Evolutionary conservation across 2,888 invertebrate species (phyloP), one percentile per base, ranked within the genome.

Genomic region (Coenonympha glycerion): DNA sequence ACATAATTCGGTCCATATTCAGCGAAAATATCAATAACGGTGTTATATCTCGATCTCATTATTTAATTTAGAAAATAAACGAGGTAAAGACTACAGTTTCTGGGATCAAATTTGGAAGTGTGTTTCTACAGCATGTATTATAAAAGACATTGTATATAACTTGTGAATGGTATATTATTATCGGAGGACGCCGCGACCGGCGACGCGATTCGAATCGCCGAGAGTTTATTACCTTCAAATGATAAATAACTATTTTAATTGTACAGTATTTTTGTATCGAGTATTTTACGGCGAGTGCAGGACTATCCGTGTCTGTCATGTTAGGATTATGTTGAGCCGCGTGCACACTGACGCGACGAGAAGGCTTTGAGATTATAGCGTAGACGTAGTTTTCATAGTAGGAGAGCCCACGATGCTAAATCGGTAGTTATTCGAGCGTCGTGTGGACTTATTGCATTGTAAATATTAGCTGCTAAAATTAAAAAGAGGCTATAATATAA

Each of bases 191-290:
- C 70, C 68, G 71, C 73, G 71, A 70, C 68, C 71, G 75, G 73
- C 76, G 73, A n/a, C 75, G 74, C 69, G 73, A 73, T 73, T 69
- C 37, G 28, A 76, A 72, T 71, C 65, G 65, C 69, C 82, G 79
- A 79, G 73, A 77, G 69, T 78, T 82, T 79, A 83, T 80, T 83
- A 81, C 80, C 81, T 78, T 80, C 73, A 75, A 71, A 80, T 81
- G 79, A 79, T 79, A 78, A 46, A 46, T 78, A 79, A 79, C 76
- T 44, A 51, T 51, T 45, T 66, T 82, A 83, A 79, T 83, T 86
- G 86, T 86, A 86, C 85, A 85, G 86, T 86, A 86, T 86, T 86
- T 85, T 85, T 85, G 76, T 84, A 85, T 82, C 66, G 78, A 83
- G 82, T 86, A 85, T 85, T 83, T 84, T 80, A 80, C 75, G 71